phyloP scores from a whole-genome alignment of 2,888 invertebrate species.

The Oscheius sp. region DNA sequence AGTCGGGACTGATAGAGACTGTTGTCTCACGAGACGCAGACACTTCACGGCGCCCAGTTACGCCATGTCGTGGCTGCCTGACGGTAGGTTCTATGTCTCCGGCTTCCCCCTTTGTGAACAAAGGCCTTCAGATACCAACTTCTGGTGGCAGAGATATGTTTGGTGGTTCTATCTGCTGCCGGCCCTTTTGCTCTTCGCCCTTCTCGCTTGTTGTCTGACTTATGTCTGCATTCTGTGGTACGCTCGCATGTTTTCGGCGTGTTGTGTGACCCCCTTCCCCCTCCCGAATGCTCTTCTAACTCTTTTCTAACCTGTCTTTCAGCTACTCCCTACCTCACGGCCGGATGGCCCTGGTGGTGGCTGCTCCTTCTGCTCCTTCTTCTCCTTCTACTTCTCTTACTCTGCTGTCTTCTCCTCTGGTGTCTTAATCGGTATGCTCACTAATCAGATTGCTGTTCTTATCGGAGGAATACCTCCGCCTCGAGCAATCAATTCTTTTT shows the following conservation, averaged over 20 bases:
- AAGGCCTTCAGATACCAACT: constrained; percentile 42
- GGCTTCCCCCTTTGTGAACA: constrained; percentile 34
- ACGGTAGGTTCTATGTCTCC: constrained; percentile 31
- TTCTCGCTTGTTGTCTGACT: constrained; percentile 41
- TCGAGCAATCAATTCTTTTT: not conserved
- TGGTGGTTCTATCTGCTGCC: constrained; percentile 47
- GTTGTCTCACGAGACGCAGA: constrained; percentile 33
- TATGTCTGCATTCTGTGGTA: constrained; percentile 37
- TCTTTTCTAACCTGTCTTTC: constrained; percentile 41
- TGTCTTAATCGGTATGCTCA: constrained; percentile 62
- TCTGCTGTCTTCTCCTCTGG: constrained; percentile 69
- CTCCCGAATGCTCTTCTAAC: not conserved
- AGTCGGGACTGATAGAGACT: constrained; percentile 29
- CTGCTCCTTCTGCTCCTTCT: constrained; percentile 66
- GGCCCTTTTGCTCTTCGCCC: constrained; percentile 41
- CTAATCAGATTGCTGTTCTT: not conserved
- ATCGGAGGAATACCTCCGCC: not conserved
- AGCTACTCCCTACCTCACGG: constrained; percentile 62
- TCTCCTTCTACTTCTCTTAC: constrained; percentile 66
- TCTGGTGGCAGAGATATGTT: constrained; percentile 8
- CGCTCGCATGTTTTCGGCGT: constrained; percentile 16
- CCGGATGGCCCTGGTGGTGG: constrained; percentile 71
- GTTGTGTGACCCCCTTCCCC: not conserved
- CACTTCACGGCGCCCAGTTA: constrained; percentile 13
- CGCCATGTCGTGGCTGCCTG: constrained; percentile 33